Base-by-base conservation (phyloP, 2,797 vertebrate genomes). In the Bovichtus variegatus region DNA sequence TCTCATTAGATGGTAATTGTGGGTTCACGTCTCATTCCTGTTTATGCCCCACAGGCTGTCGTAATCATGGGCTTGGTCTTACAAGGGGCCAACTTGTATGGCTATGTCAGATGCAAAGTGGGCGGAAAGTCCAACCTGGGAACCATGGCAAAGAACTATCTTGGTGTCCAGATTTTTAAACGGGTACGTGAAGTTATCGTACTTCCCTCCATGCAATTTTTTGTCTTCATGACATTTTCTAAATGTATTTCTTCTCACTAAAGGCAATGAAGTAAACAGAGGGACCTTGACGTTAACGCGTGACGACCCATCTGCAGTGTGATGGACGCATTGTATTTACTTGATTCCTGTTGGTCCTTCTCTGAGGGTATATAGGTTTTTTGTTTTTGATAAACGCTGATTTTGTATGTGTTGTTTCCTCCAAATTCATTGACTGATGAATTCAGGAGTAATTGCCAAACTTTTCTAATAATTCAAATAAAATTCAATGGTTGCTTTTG, bases 21-120 rank as follows among this genome's bases (percentile, higher is more conserved):
- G 38, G 6, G 4, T 49, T 23, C 0, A 13, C 15, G 4, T 69
- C 29, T 74, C 1, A 54, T 43, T 53, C 10, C 6, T 57, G 6
- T 31, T 9, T 47, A n/a, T 54, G 2, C 21, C 43, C 58, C 59
- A 0, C 81, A 98, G 98, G 97, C 95, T 1, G 95, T 99, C 68
- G 97, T 99, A 9, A 87, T 96, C 58, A 96, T 98, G 97, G 97
- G 98, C 9, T 93, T 97, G 62, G 95, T 96, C 50, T 94, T 99
- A 16, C 97, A 98, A 82, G 96, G 96, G 87, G 97, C 97, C 78
- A 99, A 99, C 86, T 86, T 99, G 0, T 98, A 98, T 0, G 96
- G 97, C 11, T 98, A 99, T 41, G 79, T 98, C 74, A 93, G 96
- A 69, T 99, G 97, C 80, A 98, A 97, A 87, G 93, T 98, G 21